Percentiles rank a stretch among this genome's conserved stretches.
Conservation (phyloP, 2,113 vertebrate species). For the Lasiurus borealis region DNA sequence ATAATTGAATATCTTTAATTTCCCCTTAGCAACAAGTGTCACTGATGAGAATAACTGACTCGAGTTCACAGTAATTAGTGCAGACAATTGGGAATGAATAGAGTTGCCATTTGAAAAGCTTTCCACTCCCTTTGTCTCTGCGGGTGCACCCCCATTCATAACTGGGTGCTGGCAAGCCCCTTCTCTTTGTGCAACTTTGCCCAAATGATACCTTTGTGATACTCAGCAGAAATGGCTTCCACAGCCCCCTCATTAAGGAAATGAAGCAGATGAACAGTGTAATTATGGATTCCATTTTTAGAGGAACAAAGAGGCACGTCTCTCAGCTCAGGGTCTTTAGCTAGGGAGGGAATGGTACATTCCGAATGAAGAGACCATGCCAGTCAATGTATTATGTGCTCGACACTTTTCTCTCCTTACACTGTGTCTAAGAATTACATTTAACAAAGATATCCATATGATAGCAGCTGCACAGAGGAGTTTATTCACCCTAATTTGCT, state of each 20-base stretch:
- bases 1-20: conserved; percentile 63
- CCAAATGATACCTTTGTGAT: conserved; percentile 73
- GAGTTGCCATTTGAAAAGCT: conserved; percentile 65
- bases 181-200: conserved; percentile 60
- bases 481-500: background rate
- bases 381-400: background rate
- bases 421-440: background rate
- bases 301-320: conserved; percentile 71
- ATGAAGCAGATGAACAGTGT: conserved; percentile 76
- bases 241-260: conserved; percentile 79
- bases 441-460: background rate
- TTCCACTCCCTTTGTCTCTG: conserved; percentile 66
- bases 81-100: conserved; percentile 6
- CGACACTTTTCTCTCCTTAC: background rate
- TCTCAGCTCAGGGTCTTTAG: conserved; percentile 48
- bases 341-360: conserved; percentile 53
- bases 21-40: conserved; percentile 68
- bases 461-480: background rate
- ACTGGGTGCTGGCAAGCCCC: conserved; percentile 43
- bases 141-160: conserved; percentile 60
- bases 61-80: conserved; percentile 47
- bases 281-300: conserved; percentile 80
- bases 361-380: conserved; percentile 58
- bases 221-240: conserved; percentile 64
- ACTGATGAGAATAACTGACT: conserved; percentile 60